Evolutionary conservation across 2,888 invertebrate species (phyloP).

Genomic region (Dolomedes plantarius): DNA sequence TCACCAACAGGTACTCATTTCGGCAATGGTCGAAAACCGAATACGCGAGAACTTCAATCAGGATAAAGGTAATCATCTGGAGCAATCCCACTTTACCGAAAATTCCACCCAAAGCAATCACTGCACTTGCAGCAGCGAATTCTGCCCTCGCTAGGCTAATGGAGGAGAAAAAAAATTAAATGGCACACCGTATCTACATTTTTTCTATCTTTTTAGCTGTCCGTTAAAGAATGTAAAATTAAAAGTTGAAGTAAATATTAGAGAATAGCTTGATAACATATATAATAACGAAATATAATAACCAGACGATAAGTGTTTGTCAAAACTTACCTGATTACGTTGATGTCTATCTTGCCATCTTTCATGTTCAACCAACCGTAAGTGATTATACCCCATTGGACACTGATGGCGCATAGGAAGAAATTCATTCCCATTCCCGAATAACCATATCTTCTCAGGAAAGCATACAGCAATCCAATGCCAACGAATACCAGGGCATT

Average conservation of each 20-base stretch:
- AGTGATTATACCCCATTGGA: conserved; percentile 77
- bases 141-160: conserved; percentile 87
- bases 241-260: too few species aligned
- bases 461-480: conserved; percentile 80
- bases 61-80: conserved; percentile 86
- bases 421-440: conserved; percentile 78
- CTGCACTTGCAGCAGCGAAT: conserved; percentile 88
- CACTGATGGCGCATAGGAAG: conserved; percentile 77
- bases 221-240: too few species aligned
- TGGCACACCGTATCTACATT: too few species aligned
- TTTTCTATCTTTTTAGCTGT: too few species aligned
- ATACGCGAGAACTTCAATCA: conserved; percentile 85
- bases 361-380: conserved; percentile 73
- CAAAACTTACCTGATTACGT: conserved; percentile 72
- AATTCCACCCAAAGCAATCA: conserved; percentile 91
- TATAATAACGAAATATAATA: too few species aligned
- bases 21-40: conserved; percentile 77
- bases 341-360: conserved; percentile 72
- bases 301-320: too few species aligned
- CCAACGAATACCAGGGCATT: conserved; percentile 80
- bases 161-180: background rate
- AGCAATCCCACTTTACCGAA: conserved; percentile 88
- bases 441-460: conserved; percentile 78
- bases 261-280: too few species aligned
- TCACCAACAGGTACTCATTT: background rate